A percentile compares a stretch with the other conserved stretches of the same genome.
Conservation (phyloP, 2,113 vertebrate species). For the Cephalopholis sonnerati region DNA sequence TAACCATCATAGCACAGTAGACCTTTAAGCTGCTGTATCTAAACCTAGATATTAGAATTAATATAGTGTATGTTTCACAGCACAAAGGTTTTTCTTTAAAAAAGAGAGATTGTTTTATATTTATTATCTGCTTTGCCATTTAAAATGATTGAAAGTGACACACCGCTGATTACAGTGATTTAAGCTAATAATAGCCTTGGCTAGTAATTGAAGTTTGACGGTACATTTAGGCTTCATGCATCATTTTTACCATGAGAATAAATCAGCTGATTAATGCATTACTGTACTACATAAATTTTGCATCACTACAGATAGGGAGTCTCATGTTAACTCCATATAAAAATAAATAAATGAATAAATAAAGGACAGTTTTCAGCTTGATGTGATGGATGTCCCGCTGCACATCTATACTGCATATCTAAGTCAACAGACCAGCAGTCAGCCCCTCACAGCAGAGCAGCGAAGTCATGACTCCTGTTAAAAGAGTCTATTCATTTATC, state of each 20-base stretch:
- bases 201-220: too few relatives aligned
- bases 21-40: too few relatives aligned
- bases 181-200: too few relatives aligned
- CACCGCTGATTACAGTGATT: too few relatives aligned
- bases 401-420: slow-evolving; percentile 3
- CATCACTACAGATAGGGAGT: not conserved
- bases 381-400: not conserved
- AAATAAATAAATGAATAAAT: not conserved
- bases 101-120: not conserved
- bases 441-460: slow-evolving; percentile 34
- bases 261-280: not conserved
- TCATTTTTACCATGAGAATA: not conserved
- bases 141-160: not conserved
- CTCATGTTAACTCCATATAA: not conserved
- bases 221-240: not conserved
- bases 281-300: not conserved
- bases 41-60: not conserved
- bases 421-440: slow-evolving; percentile 34
- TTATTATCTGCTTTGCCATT: not conserved
- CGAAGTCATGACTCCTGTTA: slow-evolving; percentile 47
- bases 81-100: not conserved
- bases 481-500: slow-evolving; percentile 66
- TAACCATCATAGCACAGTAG: too few relatives aligned
- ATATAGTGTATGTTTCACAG: not conserved
- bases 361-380: not conserved